phyloP scores from a whole-genome alignment of 2,113 vertebrate species.

The Oncorhynchus nerka region DNA sequence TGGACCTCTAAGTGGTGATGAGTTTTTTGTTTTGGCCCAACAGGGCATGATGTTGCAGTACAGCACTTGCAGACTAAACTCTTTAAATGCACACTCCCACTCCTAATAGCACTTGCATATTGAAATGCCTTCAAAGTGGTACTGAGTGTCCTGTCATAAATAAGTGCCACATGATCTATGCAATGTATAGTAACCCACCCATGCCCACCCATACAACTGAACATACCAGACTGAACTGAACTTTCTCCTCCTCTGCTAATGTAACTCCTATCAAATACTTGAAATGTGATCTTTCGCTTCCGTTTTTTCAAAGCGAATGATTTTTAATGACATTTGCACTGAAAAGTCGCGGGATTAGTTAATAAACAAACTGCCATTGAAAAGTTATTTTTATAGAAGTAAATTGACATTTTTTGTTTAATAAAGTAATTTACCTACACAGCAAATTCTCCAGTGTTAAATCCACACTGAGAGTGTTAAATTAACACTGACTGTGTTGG shows the following conservation, averaged over 20 bases:
- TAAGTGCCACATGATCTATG: conserved; percentile 97
- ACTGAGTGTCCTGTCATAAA: conserved; percentile 80
- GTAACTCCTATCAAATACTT: conserved; percentile 92
- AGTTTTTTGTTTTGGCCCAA: conserved; percentile 57
- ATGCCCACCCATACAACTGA: conserved; percentile 64
- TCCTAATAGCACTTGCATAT: conserved; percentile 90
- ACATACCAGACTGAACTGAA: conserved; percentile 81
- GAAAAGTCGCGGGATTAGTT: conserved; percentile 97
- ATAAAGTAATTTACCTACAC: conserved; percentile 83
- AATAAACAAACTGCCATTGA: conserved; percentile 89
- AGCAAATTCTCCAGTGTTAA: too few relatives aligned
- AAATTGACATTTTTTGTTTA: conserved; percentile 80
- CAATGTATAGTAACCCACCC: conserved; percentile 93
- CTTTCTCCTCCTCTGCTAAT: conserved; percentile 71
- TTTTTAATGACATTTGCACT: conserved; percentile 99
- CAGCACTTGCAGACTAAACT: conserved; percentile 83
- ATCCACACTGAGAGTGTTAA: too few relatives aligned
- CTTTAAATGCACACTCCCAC: conserved; percentile 81
- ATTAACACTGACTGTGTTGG: too few relatives aligned
- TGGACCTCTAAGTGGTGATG: conserved; percentile 24
- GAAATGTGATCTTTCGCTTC: conserved; percentile 99
- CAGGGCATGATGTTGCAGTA: conserved; percentile 71
- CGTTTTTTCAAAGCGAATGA: conserved; percentile 93
- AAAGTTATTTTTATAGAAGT: conserved; percentile 98
- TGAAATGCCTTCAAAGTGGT: conserved; percentile 91